Percentiles rank a stretch among this genome's conserved stretches.
Evolutionary conservation across 2,888 invertebrate genomes (phyloP).

Genomic region (Chloroclysta siterata): DNA sequence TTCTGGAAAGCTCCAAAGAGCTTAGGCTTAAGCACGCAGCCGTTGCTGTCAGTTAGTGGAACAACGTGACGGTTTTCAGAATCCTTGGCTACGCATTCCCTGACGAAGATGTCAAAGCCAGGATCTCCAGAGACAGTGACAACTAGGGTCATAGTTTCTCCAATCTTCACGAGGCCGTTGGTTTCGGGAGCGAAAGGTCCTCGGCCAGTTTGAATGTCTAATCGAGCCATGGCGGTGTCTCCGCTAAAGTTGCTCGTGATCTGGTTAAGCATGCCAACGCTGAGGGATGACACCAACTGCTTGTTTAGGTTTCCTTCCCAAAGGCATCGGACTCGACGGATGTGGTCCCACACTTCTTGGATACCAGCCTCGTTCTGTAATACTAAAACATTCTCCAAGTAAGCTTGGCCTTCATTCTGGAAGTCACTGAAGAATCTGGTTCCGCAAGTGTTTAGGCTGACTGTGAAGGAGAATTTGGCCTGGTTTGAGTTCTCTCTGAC

Average conservation of each 20-base stretch:
- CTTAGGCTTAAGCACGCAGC: slow-evolving; percentile 92
- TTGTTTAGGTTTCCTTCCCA: slow-evolving; percentile 93
- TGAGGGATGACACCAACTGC: slow-evolving; percentile 89
- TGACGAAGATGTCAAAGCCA: slow-evolving; percentile 91
- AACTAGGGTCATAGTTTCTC: slow-evolving; percentile 92
- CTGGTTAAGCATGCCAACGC: slow-evolving; percentile 91
- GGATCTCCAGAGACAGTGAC: slow-evolving; percentile 92
- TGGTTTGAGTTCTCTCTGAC: slow-evolving; percentile 89
- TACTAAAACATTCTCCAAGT: slow-evolving; percentile 91
- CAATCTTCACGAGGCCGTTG: slow-evolving; percentile 91
- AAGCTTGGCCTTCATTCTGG: slow-evolving; percentile 90
- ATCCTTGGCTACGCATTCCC: slow-evolving; percentile 91
- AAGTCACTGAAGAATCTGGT: slow-evolving; percentile 92
- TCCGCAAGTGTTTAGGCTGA: slow-evolving; percentile 90
- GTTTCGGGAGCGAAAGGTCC: slow-evolving; percentile 92
- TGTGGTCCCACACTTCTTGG: slow-evolving; percentile 91
- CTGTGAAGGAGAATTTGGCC: slow-evolving; percentile 89
- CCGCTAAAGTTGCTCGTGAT: slow-evolving; percentile 93
- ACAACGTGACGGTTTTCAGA: slow-evolving; percentile 87
- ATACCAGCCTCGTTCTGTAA: slow-evolving; percentile 92
- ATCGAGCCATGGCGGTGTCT: slow-evolving; percentile 91
- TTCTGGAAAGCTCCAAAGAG: slow-evolving; percentile 93
- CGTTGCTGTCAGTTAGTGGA: slow-evolving; percentile 89
- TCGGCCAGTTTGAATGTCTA: slow-evolving; percentile 91
- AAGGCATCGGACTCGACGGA: slow-evolving; percentile 90